Conservation (phyloP, 2,888 invertebrate species). For the Pammene fasciana region DNA sequence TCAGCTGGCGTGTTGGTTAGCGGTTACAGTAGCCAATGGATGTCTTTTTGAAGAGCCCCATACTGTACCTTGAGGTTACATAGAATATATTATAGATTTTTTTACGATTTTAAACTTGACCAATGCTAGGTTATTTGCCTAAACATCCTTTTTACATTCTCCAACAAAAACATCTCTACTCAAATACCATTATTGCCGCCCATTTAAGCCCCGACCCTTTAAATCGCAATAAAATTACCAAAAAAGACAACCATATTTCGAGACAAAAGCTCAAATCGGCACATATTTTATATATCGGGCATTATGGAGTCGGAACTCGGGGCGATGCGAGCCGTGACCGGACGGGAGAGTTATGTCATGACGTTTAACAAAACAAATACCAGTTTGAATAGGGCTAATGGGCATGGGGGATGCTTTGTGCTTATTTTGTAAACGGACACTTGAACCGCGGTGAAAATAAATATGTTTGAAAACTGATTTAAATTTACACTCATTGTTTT, state of each 20-base stretch:
- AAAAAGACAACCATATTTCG: constrained; percentile 27
- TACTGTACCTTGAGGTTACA: no score
- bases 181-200: constrained; percentile 21
- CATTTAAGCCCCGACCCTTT: constrained; percentile 27
- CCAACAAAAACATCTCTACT: neutral
- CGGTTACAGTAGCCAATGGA: no score
- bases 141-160: no score
- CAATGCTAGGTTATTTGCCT: neutral
- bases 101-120: no score
- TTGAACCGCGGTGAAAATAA: no score
- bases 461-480: no score
- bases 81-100: no score
- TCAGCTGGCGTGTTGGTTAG: no score
- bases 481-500: no score
- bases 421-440: no score
- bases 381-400: neutral
- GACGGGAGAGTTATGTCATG: constrained; percentile 4
- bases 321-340: constrained; percentile 1
- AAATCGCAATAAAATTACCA: constrained; percentile 36
- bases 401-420: neutral
- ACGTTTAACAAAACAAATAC: constrained; percentile 11
- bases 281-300: constrained; percentile 29
- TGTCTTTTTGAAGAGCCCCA: no score
- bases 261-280: constrained; percentile 29
- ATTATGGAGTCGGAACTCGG: constrained; percentile 27